These are phyloP conservation scores for Chrysina gloriosa DNA, from an alignment of 2,888 invertebrate species.

Conservation along the genomic window DNA sequence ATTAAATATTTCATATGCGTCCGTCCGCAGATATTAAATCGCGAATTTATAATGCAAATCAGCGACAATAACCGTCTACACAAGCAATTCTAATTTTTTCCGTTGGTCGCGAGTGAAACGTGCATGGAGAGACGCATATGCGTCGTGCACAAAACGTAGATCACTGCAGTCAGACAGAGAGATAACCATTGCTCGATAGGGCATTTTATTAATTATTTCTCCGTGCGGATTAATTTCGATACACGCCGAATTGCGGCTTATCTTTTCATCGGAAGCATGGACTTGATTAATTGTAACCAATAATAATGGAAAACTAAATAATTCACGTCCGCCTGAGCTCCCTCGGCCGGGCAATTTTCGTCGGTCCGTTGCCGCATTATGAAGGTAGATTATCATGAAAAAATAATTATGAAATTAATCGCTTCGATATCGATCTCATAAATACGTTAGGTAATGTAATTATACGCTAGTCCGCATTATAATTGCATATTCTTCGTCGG, in stretches of 20 bases:
- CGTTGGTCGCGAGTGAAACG: too few species aligned
- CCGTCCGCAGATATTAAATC: background rate
- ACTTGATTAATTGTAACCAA: slow-evolving; percentile 25
- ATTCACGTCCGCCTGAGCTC: too few species aligned
- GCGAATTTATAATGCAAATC: background rate
- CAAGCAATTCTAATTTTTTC: background rate
- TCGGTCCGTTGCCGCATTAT: too few species aligned
- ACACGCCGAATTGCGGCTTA: background rate
- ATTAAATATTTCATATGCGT: slow-evolving; percentile 4
- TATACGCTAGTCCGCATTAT: too few species aligned
- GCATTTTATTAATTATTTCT: slow-evolving; percentile 11
- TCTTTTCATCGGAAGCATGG: slow-evolving; percentile 5
- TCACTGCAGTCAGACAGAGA: background rate
- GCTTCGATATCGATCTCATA: too few species aligned
- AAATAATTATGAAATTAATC: too few species aligned
- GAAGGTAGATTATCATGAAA: too few species aligned
- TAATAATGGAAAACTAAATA: slow-evolving; percentile 25
- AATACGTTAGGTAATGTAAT: too few species aligned
- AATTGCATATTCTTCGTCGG: too few species aligned
- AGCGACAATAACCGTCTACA: background rate
- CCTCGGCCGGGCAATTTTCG: too few species aligned
- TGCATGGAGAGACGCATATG: too few species aligned
- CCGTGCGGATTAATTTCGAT: background rate
- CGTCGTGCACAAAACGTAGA: background rate
- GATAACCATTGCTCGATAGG: background rate